A percentile compares a stretch with the other conserved stretches of the same genome.
These are phyloP conservation scores for Todiramphus chloris DNA, from an alignment of 2,113 vertebrate genomes.

Conservation along the genomic window DNA sequence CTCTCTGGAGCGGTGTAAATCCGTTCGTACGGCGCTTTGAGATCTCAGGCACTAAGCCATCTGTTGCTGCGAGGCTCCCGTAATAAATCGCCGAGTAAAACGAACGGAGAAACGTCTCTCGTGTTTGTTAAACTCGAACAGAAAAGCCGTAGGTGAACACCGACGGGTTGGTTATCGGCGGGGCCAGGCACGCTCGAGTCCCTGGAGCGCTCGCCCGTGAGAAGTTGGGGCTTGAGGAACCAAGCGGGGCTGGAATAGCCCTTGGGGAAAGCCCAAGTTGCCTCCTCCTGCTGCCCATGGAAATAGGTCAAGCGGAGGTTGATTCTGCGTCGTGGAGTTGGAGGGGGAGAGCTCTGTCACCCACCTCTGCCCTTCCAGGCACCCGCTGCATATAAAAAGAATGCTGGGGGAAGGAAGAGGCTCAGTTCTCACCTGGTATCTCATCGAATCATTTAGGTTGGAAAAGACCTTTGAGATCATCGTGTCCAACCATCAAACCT, in stretches of 20 bases:
- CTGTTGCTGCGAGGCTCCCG: neutral
- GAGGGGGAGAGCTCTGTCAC: too few relatives aligned
- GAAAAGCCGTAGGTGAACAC: neutral
- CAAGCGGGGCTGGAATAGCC: neutral
- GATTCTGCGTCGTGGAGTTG: neutral
- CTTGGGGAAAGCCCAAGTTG: rapidly evolving
- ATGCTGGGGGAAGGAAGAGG: too few relatives aligned
- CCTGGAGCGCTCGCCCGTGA: neutral
- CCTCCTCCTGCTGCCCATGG: neutral
- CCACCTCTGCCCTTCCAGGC: too few relatives aligned
- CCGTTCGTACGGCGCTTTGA: neutral
- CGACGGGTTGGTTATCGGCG: neutral
- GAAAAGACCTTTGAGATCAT: too few relatives aligned
- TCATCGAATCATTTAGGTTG: too few relatives aligned
- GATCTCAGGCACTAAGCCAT: neutral
- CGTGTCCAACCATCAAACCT: too few relatives aligned
- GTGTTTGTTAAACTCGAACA: neutral
- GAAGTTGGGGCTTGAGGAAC: neutral
- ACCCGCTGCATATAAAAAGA: too few relatives aligned
- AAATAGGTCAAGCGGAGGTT: neutral
- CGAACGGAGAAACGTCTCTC: too few relatives aligned
- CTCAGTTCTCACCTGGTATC: too few relatives aligned
- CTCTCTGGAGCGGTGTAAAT: neutral
- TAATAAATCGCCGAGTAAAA: neutral
- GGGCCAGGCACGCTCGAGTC: rapidly evolving